Base-by-base conservation (phyloP, 2,113 vertebrate species). In the Melozone crissalis region DNA sequence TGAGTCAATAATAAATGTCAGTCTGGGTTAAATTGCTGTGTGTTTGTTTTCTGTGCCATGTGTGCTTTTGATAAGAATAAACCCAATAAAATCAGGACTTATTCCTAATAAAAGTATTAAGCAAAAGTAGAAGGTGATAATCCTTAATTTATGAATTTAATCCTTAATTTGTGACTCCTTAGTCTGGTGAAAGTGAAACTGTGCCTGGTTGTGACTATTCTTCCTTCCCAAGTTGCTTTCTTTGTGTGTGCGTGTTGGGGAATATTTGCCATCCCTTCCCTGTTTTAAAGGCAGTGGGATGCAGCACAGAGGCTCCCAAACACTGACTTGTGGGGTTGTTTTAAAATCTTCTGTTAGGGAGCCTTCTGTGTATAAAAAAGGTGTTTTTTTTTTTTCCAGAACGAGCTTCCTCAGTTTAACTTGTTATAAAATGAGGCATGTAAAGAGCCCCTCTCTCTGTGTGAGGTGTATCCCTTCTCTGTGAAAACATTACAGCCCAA, bases 401-500 rank as follows among this genome's bases (percentile, higher is more conserved):
- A 87, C 33, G 66, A 96, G 97, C 96, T 98, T 98, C 95, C 97
- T 98, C 96, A 97, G 93, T 98, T 98, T 98, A 98, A 97, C 94
- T 97, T 97, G 95, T 96, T 98, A 96, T 97, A 98, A 98, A 98
- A 97, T 97, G 97, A 98, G 96, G 98, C 98, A 97, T 97, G 97
- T 98, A 98, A 98, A 98, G 98, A 98, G 97, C 97, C 97, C 94
- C 94, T 98, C 97, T 98, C 97, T 96, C 95, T 96, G 96, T 97
- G 97, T 97, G 97, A 98, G 97, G 97, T 98, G 97, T 98, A 97
- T 97, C 97, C 97, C 95, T 98, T 97, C 98, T 97, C 97, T 98
- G 90, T 98, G 97, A 98, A 98, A 98, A 98, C 97, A 98, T 97
- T 98, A 97, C 97, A 98, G 98, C 97, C 97, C 97, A 98, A 98